These are phyloP conservation scores for Ammodytes dubius DNA, from an alignment of 2,113 vertebrate genomes.

Conservation along the genomic window DNA sequence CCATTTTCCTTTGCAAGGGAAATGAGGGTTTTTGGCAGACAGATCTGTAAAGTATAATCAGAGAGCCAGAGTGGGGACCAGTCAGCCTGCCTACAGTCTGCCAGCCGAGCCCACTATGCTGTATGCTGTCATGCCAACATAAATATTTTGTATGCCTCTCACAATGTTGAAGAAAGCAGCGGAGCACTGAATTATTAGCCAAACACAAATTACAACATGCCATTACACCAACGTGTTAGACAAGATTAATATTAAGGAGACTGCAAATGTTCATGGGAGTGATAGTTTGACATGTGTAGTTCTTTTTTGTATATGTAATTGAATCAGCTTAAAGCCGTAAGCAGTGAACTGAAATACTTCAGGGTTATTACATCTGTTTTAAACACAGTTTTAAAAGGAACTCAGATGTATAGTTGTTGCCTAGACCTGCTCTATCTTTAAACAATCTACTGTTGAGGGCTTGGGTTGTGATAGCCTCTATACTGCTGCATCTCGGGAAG, in stretches of 20 bases:
- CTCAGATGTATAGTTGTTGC: slow-evolving; percentile 16
- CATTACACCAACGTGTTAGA: background rate
- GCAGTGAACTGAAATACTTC: slow-evolving; percentile 44
- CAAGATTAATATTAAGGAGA: slow-evolving; percentile 15
- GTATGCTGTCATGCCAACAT: slow-evolving; percentile 70
- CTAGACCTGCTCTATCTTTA: slow-evolving; percentile 9
- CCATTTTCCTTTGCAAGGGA: slow-evolving; percentile 77
- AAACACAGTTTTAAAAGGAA: background rate
- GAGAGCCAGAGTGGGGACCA: slow-evolving; percentile 69
- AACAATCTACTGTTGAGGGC: slow-evolving; percentile 32
- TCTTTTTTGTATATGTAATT: slow-evolving; percentile 26
- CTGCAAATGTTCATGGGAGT: slow-evolving; percentile 29
- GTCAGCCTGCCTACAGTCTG: slow-evolving; percentile 70
- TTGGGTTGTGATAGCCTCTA: slow-evolving; percentile 23
- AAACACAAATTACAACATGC: slow-evolving; percentile 14
- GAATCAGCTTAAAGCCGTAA: slow-evolving; percentile 34
- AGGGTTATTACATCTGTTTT: slow-evolving; percentile 35
- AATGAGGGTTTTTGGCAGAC: slow-evolving; percentile 79
- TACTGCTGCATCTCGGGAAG: slow-evolving; percentile 21
- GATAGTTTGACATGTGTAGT: slow-evolving; percentile 31
- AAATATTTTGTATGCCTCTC: slow-evolving; percentile 65
- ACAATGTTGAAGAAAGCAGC: slow-evolving; percentile 47
- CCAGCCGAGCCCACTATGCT: slow-evolving; percentile 66
- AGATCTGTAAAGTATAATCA: slow-evolving; percentile 81
- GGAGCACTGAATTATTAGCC: slow-evolving; percentile 15